Base-by-base conservation (phyloP, 1,140 invertebrate species). In the Campoletis sonorensis region DNA sequence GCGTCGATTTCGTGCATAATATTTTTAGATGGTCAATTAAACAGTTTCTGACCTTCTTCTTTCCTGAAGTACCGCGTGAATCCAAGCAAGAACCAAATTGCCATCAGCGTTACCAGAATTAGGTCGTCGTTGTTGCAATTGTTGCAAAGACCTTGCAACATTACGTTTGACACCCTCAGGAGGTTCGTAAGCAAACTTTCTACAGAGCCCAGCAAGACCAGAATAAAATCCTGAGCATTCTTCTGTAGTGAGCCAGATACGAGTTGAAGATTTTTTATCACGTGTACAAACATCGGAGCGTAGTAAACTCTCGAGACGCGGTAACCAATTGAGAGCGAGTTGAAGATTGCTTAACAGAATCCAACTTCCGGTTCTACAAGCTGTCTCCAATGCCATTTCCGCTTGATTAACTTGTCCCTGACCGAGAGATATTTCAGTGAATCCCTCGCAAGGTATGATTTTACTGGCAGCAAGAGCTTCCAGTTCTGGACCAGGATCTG, bases 61-160 rank as follows among this genome's bases (percentile, higher is more conserved):
- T 91, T 99, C 98, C 89, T 98, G 97, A 23, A 98, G 89, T 8
- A 98, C 93, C 0, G 97, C 97, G 89, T 98, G 97, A 79, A 98
- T 93, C 95, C 96, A 97, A 11, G 96, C 94, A 13, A 98, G 87
- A 4, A 95, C 92, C 88, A 98, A 96, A 54, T 95, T 92, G 26
- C 95, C 92, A 85, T 84, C 83, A 93, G 93, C 8, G 85, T 89
- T 78, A 82, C 88, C 11, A 58, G 84, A 78, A 37, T 88, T 78
- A 75, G 87, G 79, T 84, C 90, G 61, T 78, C 87, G 40, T 83
- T 89, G 87, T 82, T 90, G 84, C 18, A 93, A 77, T 72, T 93
- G 85, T 40, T 89, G 88, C 33, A 93, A 67, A 0, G 90, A 94
- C 75, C 92, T 89, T 30, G 91, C 90, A 13, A 94, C 89, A 85